A percentile compares a stretch with the other conserved stretches of the same genome.
Conservation (phyloP, 1,140 invertebrate species). For the Apolygus lucorum region DNA sequence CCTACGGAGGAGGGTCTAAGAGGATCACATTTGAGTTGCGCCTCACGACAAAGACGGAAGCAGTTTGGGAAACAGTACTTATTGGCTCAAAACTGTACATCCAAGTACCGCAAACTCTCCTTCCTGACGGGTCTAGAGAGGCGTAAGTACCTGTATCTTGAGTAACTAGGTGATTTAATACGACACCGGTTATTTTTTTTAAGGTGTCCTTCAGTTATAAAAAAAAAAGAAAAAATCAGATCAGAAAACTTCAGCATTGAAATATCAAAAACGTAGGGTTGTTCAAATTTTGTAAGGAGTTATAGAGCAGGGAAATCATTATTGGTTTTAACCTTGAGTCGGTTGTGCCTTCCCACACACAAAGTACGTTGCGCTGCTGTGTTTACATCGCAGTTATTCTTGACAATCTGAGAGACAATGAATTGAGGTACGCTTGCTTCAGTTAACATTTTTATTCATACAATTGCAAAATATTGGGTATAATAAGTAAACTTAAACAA, state of each 20-base stretch:
- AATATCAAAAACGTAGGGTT: not conserved
- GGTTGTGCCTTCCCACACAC: too few species aligned
- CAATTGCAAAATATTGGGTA: too few species aligned
- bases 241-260: too few species aligned
- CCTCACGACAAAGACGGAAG: conserved; percentile 63
- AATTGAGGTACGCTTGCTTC: too few species aligned
- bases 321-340: not conserved
- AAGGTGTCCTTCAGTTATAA: not conserved
- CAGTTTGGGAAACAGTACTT: conserved; percentile 74
- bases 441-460: too few species aligned
- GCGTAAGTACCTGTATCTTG: conserved; percentile 40
- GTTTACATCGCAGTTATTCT: too few species aligned
- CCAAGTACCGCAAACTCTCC: conserved; percentile 70
- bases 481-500: too few species aligned
- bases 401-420: too few species aligned
- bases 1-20: conserved; percentile 46
- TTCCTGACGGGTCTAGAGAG: conserved; percentile 84
- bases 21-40: conserved; percentile 67
- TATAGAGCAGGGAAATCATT: not conserved
- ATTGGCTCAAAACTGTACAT: conserved; percentile 73
- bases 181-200: too few species aligned
- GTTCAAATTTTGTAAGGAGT: not conserved
- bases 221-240: not conserved
- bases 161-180: conserved; percentile 6
- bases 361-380: too few species aligned